Base-by-base conservation (phyloP, 2,888 invertebrate species). In the Lycocerus yunnanus region DNA sequence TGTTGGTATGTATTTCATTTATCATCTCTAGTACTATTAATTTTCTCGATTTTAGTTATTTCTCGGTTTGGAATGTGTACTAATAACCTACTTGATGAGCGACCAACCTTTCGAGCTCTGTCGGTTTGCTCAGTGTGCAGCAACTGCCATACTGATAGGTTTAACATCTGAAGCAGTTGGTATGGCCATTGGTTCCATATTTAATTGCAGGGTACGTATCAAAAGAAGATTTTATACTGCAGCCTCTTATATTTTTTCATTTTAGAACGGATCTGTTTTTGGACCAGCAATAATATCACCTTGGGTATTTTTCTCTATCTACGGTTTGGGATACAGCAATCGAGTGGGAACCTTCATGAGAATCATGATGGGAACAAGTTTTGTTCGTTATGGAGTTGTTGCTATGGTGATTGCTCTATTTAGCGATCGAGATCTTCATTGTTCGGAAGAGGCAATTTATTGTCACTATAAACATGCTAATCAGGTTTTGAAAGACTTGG, bases 151-250 rank as follows among this genome's bases (percentile, higher is more conserved):
- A 1, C 85, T 92, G 70, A 89, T 91, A 0, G 91, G 90, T 0
- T 82, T 93, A 5, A 92, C 93, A 71, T 93, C 94, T 1, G 94
- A 95, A 87, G 93, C 93, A 0, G 87, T 94, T 0, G 95, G 94
- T 0, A 87, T 94, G 3, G 88, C 92, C 0, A 91, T 95, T 18
- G 94, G 94, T 0, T 88, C 91, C 13, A 85, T 89, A 0, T 91
- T 90, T 76, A 90, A 86, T 81, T 89, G 89, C 72, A 89, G 90
- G 68, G 91, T 91, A 84, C 88, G 89, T 87, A 77, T 21, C 15
- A 9, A 43, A 15, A 1, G 0, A 1, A 13, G 14, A 6, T 68
- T 6, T 73, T 67, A 61, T 43, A 21, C 24, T 21, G 5, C 61
- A 61, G 15, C 18, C 61, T 1, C 70, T 15, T 1, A 63, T 18